A percentile compares a stretch with the other conserved stretches of the same genome.
phyloP scores from a whole-genome alignment of 2,797 vertebrate species.

The Clangula hyemalis region DNA sequence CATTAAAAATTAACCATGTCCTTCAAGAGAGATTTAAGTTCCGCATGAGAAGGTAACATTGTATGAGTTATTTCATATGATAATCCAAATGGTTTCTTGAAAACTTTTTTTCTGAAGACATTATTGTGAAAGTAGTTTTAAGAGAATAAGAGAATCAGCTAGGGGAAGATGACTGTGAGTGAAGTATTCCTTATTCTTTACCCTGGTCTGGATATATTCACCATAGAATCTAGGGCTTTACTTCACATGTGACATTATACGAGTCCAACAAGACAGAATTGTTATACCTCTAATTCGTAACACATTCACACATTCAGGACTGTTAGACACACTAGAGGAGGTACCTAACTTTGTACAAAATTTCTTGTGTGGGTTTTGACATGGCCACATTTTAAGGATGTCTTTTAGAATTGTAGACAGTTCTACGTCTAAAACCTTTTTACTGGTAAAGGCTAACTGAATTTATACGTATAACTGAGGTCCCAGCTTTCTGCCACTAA shows the following conservation, averaged over 20 bases:
- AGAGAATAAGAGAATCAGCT: background rate
- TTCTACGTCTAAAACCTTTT: background rate
- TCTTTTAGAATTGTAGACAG: background rate
- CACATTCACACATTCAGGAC: background rate
- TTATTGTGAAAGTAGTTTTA: background rate
- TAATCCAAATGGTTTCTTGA: constrained; percentile 18
- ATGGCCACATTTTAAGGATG: background rate
- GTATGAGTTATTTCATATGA: constrained; percentile 29
- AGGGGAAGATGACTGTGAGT: background rate
- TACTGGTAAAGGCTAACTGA: background rate
- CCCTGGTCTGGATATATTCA: background rate
- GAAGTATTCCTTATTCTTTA: background rate
- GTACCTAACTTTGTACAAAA: background rate
- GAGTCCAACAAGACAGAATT: background rate
- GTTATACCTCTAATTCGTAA: background rate
- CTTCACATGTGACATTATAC: background rate
- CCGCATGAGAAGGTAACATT: constrained; percentile 31
- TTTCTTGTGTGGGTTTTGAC: background rate
- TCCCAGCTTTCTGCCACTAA: background rate
- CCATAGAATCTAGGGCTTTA: background rate
- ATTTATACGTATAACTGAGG: background rate
- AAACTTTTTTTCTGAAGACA: background rate
- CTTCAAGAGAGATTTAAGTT: constrained; percentile 71
- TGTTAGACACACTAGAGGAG: background rate
- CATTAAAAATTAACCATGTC: constrained; percentile 79